Base-by-base conservation (phyloP, 2,888 invertebrate species). In the Leptopilina drosophilae region DNA sequence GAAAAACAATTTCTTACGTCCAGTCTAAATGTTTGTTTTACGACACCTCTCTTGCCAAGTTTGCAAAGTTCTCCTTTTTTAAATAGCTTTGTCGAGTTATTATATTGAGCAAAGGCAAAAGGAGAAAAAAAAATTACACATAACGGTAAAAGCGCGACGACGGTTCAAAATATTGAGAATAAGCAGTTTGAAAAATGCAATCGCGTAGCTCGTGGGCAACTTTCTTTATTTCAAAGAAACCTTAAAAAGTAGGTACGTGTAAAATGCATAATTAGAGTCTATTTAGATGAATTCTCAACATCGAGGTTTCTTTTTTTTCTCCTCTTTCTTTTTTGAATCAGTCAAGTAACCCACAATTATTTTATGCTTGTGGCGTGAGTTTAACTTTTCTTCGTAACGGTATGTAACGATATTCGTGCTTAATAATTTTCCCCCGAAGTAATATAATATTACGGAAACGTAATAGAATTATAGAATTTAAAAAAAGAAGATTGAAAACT, bases 261-360 rank as follows among this genome's bases (percentile, higher is more conserved):
- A 85, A 87, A 86, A 85, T 86, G 85, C 86, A 82, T 85, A 88
- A 88, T 88, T 87, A 85, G 77, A 83, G 83, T 86, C 84, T 80
- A 80, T 85, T 84, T 83, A 80, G 67, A 69, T 80, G 84, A 84
- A 84, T 85, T 85, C 83, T 79, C 78, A 49, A 80, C 79, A 80
- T 81, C 80, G 80, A 79, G 56, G 46, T 79, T 84, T 87, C 84
- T 85, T 76, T 77, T 65, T 80, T 46, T 76, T 79, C 64, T 59
- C 14, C 14, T 15, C 33, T 69, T 78, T 8, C 81, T 75, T 20
- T 80, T 78, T 86, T 86, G 84, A 86, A 85, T 85, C 79, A 84
- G 79, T 87, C 85, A 89, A 85, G 84, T 85, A 87, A 83, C 84
- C 87, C 80, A 81, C 82, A 86, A 85, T 87, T 88, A 87, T 85